Conservation (phyloP, 2,113 vertebrate species). For the Megaceryle torquata region DNA sequence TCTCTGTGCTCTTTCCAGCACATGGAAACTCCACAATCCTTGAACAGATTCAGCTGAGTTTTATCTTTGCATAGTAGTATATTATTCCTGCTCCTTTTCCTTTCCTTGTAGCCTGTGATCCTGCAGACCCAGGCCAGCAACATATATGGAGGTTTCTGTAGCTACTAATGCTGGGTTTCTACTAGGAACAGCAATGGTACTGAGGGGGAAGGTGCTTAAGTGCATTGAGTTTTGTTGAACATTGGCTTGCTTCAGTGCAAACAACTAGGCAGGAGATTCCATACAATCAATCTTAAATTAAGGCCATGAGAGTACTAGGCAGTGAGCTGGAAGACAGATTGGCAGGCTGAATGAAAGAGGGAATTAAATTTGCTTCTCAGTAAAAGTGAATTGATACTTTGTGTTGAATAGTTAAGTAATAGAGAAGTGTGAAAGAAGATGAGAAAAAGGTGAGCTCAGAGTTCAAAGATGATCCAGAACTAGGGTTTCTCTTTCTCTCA, state of each 20-base stretch:
- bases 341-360: conserved; percentile 24
- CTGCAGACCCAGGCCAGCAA: not conserved
- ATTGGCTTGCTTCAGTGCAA: not conserved
- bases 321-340: conserved; percentile 1
- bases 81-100: not conserved
- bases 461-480: not conserved
- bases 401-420: conserved; percentile 33
- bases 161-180: not conserved
- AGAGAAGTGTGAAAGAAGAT: not conserved
- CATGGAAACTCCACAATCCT: not conserved
- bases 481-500: not conserved
- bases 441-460: not conserved
- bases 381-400: conserved; percentile 41
- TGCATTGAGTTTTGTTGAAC: not conserved
- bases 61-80: not conserved
- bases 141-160: not conserved
- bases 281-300: conserved; percentile 18
- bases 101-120: not conserved
- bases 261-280: not conserved
- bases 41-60: not conserved
- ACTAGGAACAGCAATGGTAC: not conserved
- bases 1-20: not conserved
- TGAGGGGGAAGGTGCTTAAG: not conserved
- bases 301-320: not conserved
- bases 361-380: conserved; percentile 21